Evolutionary conservation across 2,888 invertebrate species (phyloP), one percentile per base, ranked within the genome.

Genomic region (Stramonita haemastoma): DNA sequence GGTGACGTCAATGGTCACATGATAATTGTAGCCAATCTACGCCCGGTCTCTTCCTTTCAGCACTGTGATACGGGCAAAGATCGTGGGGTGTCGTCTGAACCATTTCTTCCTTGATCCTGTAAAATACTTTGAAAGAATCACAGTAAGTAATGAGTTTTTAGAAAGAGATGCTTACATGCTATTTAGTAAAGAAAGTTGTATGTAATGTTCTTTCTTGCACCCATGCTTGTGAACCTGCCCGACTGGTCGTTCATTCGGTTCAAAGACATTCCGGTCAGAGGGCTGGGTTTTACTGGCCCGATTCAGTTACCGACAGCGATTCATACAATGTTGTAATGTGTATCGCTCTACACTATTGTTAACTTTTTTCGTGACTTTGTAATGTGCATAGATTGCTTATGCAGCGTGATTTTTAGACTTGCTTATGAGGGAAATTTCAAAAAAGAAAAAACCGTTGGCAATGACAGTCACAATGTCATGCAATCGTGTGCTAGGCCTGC

Each of bases 231-330:
- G 36, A 83, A 83, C 11, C 46, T 26, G 15, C 81, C 2, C 15
- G 34, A 32, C 15, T 34, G 32, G n/a, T 15, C 1, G 36, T 26
- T 22, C 13, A 22, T 22, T 73, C 32, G 79, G 84, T 89, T 89
- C 89, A 89, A 89, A 89, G 89, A 70, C 89, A 89, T 89, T 89
- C 85, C 89, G 89, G 89, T 89, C 89, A 85, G 36, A 34, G 26
- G 2, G 2, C 1, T 17, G 26, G 17, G 17, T 17, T 66, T 13
- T 66, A 66, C 26, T 66, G 17, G 66, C 66, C 46, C 46, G 46
- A 66, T 22, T 66, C 66, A 66, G 66, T 66, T 22, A 66, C 66
- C 2, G 66, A 22, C 26, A 22, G 17, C 26, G 66, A 22, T 66
- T 66, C 13, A 66, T 66, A 66, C 26, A 66, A 26, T 17, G 26